Evolutionary conservation across 53 echinoderm and acorn worm genomes (phyloP).

Genomic region (Actinopyga echinites): DNA sequence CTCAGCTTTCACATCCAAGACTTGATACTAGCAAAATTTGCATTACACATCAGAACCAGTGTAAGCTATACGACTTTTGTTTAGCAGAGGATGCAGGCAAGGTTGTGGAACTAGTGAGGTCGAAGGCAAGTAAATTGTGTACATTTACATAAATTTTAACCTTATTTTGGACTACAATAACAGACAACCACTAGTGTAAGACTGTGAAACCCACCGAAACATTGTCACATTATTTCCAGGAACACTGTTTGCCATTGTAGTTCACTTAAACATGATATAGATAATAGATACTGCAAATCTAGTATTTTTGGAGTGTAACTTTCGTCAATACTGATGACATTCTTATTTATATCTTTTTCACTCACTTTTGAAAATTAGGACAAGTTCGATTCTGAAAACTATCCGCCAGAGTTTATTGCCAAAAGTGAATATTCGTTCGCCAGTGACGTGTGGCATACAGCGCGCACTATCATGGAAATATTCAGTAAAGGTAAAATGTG

Average conservation of each 20-base stretch:
- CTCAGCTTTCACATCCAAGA: background rate
- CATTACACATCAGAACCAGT: background rate
- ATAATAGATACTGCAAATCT: no score
- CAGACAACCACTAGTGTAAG: no score
- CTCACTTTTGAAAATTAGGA: background rate
- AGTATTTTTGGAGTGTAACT: no score
- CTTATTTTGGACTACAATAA: no score
- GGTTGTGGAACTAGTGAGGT: background rate
- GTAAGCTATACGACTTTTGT: constrained; percentile 5
- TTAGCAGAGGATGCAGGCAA: background rate
- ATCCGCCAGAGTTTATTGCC: background rate
- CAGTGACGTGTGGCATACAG: constrained; percentile 20
- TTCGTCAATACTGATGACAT: no score
- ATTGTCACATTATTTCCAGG: no score
- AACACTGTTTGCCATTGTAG: no score
- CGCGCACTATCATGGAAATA: background rate
- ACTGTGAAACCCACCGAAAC: no score
- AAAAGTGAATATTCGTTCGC: constrained; percentile 6
- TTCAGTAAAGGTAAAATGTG: background rate
- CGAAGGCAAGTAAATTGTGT: background rate
- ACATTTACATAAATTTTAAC: no score
- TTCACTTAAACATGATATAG: no score
- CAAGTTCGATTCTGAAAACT: background rate
- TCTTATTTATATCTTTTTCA: no score
- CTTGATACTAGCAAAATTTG: background rate